These are phyloP conservation scores for Crossocerus cetratus DNA, from an alignment of 2,888 invertebrate species.

Conservation along the genomic window DNA sequence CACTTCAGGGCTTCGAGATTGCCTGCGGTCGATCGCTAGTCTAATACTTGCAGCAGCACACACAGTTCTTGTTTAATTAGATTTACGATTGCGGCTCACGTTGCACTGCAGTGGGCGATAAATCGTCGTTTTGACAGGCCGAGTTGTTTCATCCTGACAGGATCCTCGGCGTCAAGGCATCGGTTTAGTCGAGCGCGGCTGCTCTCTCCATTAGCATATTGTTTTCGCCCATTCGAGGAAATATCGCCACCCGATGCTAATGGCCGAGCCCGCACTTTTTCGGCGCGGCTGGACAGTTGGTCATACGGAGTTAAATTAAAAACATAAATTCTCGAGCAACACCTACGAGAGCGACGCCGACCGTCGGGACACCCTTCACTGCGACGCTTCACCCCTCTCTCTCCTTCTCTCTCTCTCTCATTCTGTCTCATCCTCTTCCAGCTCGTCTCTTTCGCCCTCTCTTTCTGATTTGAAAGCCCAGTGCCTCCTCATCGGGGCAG, in stretches of 20 bases:
- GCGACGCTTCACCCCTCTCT: slow-evolving; percentile 10
- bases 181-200: slow-evolving; percentile 29
- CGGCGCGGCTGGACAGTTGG: slow-evolving; percentile 70
- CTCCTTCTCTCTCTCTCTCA: background rate
- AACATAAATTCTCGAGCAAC: slow-evolving; percentile 71
- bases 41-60: no score
- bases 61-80: no score
- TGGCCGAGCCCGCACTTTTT: slow-evolving; percentile 66
- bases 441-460: slow-evolving; percentile 29
- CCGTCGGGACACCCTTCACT: slow-evolving; percentile 25
- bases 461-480: background rate
- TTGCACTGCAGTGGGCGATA: no score
- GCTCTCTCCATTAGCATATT: slow-evolving; percentile 75
- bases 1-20: no score
- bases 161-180: slow-evolving; percentile 20
- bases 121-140: no score
- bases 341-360: slow-evolving; percentile 28
- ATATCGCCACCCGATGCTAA: slow-evolving; percentile 72
- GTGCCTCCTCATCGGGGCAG: background rate
- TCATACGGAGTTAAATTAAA: slow-evolving; percentile 76
- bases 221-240: slow-evolving; percentile 74
- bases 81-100: no score
- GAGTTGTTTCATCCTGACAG: no score
- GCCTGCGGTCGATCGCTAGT: no score
- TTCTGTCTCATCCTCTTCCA: slow-evolving; percentile 9